A percentile compares a stretch with the other conserved stretches of the same genome.
These are phyloP conservation scores for Psittacus erithacus DNA, from an alignment of 2,113 vertebrate species.

Conservation along the genomic window DNA sequence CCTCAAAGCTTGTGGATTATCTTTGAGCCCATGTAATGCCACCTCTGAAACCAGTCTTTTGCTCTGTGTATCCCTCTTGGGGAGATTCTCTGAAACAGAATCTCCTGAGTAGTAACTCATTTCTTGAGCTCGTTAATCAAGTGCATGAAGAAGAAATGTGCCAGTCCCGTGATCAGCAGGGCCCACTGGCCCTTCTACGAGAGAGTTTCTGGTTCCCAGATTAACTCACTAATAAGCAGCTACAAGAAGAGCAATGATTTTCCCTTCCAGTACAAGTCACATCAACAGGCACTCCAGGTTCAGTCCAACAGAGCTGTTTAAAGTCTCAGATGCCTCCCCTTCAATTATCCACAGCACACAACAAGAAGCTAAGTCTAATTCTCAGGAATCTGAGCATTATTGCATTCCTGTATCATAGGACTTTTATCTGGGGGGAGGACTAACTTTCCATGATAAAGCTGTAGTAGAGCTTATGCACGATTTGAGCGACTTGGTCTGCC, in stretches of 20 bases:
- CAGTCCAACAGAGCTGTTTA: not conserved
- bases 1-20: slow-evolving; percentile 76
- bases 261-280: not conserved
- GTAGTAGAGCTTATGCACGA: not conserved
- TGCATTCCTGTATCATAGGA: not conserved
- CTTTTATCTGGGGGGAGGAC: not conserved
- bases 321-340: not conserved
- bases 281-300: not conserved
- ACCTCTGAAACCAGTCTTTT: slow-evolving; percentile 48
- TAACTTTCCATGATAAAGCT: not conserved
- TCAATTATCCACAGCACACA: not conserved
- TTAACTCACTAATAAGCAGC: not conserved
- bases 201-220: not conserved
- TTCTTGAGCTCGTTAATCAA: not conserved
- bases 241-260: not conserved
- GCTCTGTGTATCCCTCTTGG: not conserved
- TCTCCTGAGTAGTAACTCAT: not conserved
- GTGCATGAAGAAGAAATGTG: not conserved
- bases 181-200: not conserved
- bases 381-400: not conserved
- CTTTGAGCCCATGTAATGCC: slow-evolving; percentile 54
- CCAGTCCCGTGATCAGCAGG: not conserved
- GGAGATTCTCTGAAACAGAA: slow-evolving; percentile 39
- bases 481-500: not conserved
- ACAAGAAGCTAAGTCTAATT: not conserved